A percentile compares a stretch with the other conserved stretches of the same genome.
Evolutionary conservation across 2,797 vertebrate species (phyloP).

Genomic region (Zalophus californianus): DNA sequence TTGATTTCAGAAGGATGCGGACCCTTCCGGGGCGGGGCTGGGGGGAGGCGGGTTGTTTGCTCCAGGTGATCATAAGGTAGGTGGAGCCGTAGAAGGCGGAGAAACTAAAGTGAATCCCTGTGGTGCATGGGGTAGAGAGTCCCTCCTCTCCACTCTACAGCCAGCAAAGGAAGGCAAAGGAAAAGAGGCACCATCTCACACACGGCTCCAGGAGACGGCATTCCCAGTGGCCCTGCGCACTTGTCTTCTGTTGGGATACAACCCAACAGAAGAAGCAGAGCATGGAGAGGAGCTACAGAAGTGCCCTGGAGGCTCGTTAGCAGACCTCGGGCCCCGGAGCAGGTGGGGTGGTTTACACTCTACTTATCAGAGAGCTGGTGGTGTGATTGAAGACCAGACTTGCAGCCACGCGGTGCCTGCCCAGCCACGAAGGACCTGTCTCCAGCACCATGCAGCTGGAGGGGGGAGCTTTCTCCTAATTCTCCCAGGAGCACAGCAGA

Average conservation of each 20-base stretch:
- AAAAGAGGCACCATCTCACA: no score
- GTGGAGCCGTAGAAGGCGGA: not conserved
- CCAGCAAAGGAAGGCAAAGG: not conserved
- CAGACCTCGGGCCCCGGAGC: rapidly evolving
- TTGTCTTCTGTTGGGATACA: not conserved
- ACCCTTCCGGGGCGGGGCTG: not conserved
- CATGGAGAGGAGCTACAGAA: not conserved
- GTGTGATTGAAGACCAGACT: not conserved
- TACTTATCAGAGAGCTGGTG: no score
- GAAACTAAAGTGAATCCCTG: not conserved
- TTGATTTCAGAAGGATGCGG: not conserved
- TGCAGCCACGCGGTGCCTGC: rapidly evolving
- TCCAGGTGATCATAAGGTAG: not conserved
- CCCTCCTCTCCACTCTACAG: not conserved
- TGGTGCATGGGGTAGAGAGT: not conserved
- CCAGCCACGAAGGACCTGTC: no score
- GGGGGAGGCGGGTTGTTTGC: not conserved
- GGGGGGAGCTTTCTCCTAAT: not conserved
- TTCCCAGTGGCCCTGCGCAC: not conserved
- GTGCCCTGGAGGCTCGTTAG: not conserved
- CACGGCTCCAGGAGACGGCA: not conserved
- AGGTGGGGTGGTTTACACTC: rapidly evolving
- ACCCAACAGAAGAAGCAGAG: not conserved
- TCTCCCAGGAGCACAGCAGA: not conserved
- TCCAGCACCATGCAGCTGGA: not conserved